Base-by-base conservation (phyloP, 2,113 vertebrate genomes). In the Brachyhypopomus gauderio region DNA sequence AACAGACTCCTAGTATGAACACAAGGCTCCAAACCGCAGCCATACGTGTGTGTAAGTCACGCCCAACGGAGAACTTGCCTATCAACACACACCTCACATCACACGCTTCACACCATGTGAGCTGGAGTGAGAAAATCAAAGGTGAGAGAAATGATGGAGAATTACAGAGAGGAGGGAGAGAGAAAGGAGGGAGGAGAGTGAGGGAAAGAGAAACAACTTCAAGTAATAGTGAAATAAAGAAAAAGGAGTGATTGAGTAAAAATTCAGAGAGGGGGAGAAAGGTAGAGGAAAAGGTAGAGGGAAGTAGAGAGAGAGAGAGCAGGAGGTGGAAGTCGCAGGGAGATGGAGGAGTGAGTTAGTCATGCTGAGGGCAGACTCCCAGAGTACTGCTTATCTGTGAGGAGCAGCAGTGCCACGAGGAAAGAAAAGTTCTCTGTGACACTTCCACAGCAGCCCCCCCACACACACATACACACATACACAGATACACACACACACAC, bases 361-460 rank as follows among this genome's bases (percentile, higher is more conserved):
- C 79, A 84, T 73, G 82, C 82, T 67, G 62, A 73, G 73, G 74
- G 38, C 79, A 80, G 79, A 66, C 70, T 85, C 70, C 81, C 48
- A 45, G 70, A 45, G 45, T 70, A 72, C 60, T 66, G 82, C 82
- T 87, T 86, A 87, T 87, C 84, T 81, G 71, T 38, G 38, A 81
- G 83, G 77, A 86, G 66, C 86, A 87, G 86, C 72, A 62, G 59
- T 81, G 85, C 86, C 78, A 83, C 80, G 48, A 86, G 83, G 77
- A 67, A 79, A 70, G 52, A 75, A 77, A 75, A 75, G 64, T 71
- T 70, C 62, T 36, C 38, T 76, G 22, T 85, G 23, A 71, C 69
- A 83, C 74, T 59, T 34, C 66, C 66, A 70, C 66, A 23, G 36
- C 66, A 70, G 34, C 66, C 66, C 36, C 22, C 20, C 23, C 41